Base-by-base conservation (phyloP, 2,797 vertebrate genomes). In the Ficedula albicollis region DNA sequence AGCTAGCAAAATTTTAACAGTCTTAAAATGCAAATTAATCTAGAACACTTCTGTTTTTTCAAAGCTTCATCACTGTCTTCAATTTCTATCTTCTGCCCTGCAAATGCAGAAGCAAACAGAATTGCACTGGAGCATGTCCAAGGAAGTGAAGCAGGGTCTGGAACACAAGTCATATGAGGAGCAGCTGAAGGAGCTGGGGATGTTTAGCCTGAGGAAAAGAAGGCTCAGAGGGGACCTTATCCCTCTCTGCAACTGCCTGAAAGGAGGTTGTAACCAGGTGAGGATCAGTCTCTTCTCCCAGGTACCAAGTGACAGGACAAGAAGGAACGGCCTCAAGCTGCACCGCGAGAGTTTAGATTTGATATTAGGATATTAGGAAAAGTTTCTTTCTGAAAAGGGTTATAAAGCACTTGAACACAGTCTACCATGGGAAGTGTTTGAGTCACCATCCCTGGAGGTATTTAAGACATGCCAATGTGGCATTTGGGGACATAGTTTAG, bases 111-210 rank as follows among this genome's bases (percentile, higher is more conserved):
- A 30, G 64, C 21, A 48, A 34, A 32, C 3, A 34, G 30, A 85
- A 84, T 15, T 0, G 0, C 44, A 41, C 19, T 23, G 30, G 22
- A 54, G 2, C 22, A 10, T 25, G 26, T 32, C 46, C 34, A 66
- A 46, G 41, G 44, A 72, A 30, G 30, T 15, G 39, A 16, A 46
- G 16, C 17, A 30, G 19, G 11, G 18, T 72, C 30, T 54, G 15
- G 30, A 66, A 25, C 22, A 54, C 34, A 78, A 25, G 39, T 32
- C 30, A 29, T 17, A 52, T 3, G 22, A 59, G 18, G 3, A 54
- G 39, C 26, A 27, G 26, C 39, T 84, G 59, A 59, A 26, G 19
- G 39, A 54, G 34, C 39, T 54, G 30, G 22, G 18, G 4, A 3
- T 36, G 15, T 66, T 59, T 20, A 77, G n/a, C 9, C 58, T 34